phyloP scores from a whole-genome alignment of 2,113 vertebrate species.

The Cavia porcellus region DNA sequence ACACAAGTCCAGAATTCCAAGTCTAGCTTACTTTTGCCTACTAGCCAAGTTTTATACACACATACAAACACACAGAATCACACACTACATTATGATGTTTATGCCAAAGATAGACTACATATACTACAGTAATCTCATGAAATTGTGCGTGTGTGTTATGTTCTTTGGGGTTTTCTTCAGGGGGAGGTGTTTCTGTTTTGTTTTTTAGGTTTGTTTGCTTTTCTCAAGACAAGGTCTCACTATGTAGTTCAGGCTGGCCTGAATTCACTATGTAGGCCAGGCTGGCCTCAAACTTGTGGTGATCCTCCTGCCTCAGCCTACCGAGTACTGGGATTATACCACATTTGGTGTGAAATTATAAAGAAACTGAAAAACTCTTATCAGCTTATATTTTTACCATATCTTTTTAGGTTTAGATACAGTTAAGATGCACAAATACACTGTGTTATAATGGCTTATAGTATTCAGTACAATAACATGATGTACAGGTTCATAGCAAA shows the following conservation, averaged over 20 bases:
- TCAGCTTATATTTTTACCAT: neutral
- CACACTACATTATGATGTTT: neutral
- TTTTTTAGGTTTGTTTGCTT: too few relatives aligned
- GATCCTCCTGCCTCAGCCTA: neutral
- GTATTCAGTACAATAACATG: neutral
- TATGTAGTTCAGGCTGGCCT: neutral
- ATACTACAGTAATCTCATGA: neutral
- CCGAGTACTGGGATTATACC: neutral
- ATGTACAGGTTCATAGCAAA: neutral
- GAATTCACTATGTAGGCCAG: too few relatives aligned
- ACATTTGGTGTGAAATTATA: neutral
- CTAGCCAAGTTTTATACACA: neutral
- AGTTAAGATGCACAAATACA: neutral
- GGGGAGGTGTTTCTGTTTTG: too few relatives aligned
- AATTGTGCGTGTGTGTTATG: too few relatives aligned
- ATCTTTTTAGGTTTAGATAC: neutral
- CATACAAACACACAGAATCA: neutral
- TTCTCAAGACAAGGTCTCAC: neutral
- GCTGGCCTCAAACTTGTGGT: neutral
- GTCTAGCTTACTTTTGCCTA: neutral
- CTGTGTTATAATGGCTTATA: neutral
- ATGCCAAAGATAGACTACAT: neutral
- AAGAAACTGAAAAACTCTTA: neutral
- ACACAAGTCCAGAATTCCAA: neutral
- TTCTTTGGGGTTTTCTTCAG: too few relatives aligned